Percentiles rank a stretch among this genome's conserved stretches.
Conservation (phyloP, 2,888 invertebrate genomes). For the Platerodrilus igneus region DNA sequence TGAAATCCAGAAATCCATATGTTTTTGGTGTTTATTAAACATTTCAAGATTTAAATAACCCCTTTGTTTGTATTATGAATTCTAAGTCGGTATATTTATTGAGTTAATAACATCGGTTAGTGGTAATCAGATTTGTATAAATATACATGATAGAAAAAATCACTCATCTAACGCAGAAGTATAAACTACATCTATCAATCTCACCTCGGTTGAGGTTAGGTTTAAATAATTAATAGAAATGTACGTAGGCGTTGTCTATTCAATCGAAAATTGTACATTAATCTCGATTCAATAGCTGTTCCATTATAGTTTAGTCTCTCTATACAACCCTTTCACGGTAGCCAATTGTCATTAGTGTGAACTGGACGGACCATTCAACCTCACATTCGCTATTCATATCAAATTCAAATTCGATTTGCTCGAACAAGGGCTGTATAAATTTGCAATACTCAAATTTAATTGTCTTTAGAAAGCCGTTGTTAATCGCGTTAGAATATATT, state of each 20-base stretch:
- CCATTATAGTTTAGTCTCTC: constrained; percentile 41
- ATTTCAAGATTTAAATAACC: constrained; percentile 44
- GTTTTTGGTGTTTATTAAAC: constrained; percentile 47
- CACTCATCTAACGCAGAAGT: constrained; percentile 28
- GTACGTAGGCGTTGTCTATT: constrained; percentile 18
- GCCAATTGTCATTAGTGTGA: constrained; percentile 44
- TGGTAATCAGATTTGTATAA: constrained; percentile 44
- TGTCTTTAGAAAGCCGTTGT: constrained; percentile 33
- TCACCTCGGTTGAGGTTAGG: constrained; percentile 9
- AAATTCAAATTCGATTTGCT: constrained; percentile 43
- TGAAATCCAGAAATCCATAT: constrained; percentile 46
- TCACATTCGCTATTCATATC: constrained; percentile 41
- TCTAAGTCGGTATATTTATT: constrained; percentile 42
- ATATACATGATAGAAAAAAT: constrained; percentile 36
- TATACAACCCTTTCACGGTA: constrained; percentile 42
- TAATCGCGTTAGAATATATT: constrained; percentile 29
- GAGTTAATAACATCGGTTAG: constrained; percentile 43
- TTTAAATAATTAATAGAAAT: constrained; percentile 11
- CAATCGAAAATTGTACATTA: constrained; percentile 30
- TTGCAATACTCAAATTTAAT: constrained; percentile 38
- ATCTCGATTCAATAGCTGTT: constrained; percentile 38
- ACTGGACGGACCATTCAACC: constrained; percentile 40
- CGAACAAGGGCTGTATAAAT: constrained; percentile 40
- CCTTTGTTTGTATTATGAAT: constrained; percentile 45
- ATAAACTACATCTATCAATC: constrained; percentile 26